A percentile compares a stretch with the other conserved stretches of the same genome.
phyloP scores from a whole-genome alignment of 2,797 vertebrate species.

The Siniperca scherzeri region DNA sequence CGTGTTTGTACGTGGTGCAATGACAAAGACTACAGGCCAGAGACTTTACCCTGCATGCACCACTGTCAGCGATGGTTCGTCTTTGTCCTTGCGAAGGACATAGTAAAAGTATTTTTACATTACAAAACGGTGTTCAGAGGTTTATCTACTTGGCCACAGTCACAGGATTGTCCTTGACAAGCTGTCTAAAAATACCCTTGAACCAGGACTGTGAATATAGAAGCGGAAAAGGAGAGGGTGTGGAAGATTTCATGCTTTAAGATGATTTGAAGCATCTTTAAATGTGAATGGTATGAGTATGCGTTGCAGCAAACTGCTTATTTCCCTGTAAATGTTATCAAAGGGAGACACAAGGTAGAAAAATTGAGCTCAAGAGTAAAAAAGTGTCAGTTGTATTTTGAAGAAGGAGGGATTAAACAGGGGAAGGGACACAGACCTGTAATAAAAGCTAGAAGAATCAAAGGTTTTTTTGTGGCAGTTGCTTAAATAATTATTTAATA shows the following conservation, averaged over 20 bases:
- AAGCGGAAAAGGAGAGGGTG: conserved; percentile 16
- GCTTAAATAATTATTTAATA: conserved; percentile 13
- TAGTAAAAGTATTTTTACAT: conserved; percentile 14
- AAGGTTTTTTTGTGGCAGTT: conserved; percentile 4
- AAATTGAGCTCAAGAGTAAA: conserved; percentile 26
- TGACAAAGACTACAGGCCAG: not conserved
- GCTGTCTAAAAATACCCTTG: conserved; percentile 14
- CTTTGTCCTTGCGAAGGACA: conserved; percentile 17
- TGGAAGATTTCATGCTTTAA: conserved; percentile 58
- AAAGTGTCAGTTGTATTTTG: conserved; percentile 13
- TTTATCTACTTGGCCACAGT: conserved; percentile 31
- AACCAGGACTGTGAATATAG: conserved; percentile 13
- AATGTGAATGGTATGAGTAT: conserved; percentile 27
- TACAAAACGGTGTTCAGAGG: conserved; percentile 7
- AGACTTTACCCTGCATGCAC: conserved; percentile 13
- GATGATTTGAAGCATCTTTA: conserved; percentile 48
- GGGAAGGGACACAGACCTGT: not conserved
- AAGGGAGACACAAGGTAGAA: conserved; percentile 36
- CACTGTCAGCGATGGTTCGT: not conserved
- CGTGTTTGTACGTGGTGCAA: not conserved
- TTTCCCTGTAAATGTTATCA: conserved; percentile 60
- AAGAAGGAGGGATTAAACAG: conserved; percentile 30
- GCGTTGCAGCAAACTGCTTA: conserved; percentile 27
- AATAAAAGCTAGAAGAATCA: conserved; percentile 12
- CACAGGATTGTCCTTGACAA: conserved; percentile 17